Conservation (phyloP, 2,888 invertebrate genomes). For the Metopia argyrocephala region DNA sequence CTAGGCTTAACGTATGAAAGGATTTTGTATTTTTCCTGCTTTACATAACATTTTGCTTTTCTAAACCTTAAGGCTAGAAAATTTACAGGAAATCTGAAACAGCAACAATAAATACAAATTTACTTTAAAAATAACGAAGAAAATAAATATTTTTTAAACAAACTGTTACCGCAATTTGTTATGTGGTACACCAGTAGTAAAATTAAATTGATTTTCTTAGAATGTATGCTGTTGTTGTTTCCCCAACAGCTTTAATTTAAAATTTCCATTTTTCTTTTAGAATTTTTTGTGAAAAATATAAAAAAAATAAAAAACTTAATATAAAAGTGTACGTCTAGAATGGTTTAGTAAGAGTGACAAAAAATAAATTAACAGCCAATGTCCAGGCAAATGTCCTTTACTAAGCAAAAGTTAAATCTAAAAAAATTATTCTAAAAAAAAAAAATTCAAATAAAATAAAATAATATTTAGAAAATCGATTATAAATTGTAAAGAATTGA, state of each 20-base stretch:
- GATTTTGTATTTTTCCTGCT: not conserved
- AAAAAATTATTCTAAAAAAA: too few species aligned
- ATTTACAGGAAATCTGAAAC: slow-evolving; percentile 35
- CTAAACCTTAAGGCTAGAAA: slow-evolving; percentile 11
- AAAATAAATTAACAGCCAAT: not conserved
- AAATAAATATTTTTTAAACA: too few species aligned
- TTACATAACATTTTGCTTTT: slow-evolving; percentile 30
- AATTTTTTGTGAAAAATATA: too few species aligned
- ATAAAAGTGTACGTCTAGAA: too few species aligned
- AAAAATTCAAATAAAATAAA: too few species aligned
- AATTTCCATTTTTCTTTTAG: too few species aligned
- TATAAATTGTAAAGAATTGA: too few species aligned
- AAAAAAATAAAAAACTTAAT: too few species aligned
- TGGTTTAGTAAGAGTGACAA: not conserved
- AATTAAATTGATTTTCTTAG: slow-evolving; percentile 15
- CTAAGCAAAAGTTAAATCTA: too few species aligned
- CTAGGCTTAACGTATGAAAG: not conserved
- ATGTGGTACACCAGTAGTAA: not conserved
- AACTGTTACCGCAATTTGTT: slow-evolving; percentile 32
- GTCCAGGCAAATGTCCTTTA: too few species aligned
- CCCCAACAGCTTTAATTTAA: not conserved
- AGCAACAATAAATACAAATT: slow-evolving; percentile 39
- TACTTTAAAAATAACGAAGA: slow-evolving; percentile 43
- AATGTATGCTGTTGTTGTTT: not conserved
- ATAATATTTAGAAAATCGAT: too few species aligned